phyloP scores from a whole-genome alignment of 2,113 vertebrate species.

The Pteropus alecto region DNA sequence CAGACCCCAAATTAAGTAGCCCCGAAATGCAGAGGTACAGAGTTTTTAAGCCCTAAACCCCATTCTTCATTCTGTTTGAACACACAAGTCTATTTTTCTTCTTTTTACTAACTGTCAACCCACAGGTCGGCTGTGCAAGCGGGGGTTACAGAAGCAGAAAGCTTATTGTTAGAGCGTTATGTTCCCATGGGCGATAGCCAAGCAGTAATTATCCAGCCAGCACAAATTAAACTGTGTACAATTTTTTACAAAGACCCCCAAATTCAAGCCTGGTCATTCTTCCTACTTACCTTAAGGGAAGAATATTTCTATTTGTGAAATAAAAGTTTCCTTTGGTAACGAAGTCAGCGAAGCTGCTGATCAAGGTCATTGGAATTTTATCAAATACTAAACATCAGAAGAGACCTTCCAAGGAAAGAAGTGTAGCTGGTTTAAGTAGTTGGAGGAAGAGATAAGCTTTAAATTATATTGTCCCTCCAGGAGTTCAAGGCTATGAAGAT shows the following conservation, averaged over 20 bases:
- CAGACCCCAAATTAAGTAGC: too few relatives aligned
- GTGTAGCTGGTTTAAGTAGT: background rate
- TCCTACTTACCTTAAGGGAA: background rate
- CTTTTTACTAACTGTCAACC: too few relatives aligned
- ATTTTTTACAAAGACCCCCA: background rate
- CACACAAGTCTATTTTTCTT: too few relatives aligned
- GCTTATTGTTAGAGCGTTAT: too few relatives aligned
- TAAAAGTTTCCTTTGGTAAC: background rate
- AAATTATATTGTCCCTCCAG: background rate
- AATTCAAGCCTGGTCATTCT: background rate
- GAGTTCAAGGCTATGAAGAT: background rate
- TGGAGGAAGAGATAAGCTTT: background rate
- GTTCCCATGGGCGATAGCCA: too few relatives aligned
- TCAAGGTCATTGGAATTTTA: background rate
- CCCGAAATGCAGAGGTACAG: too few relatives aligned
- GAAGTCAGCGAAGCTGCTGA: background rate
- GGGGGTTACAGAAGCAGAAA: too few relatives aligned
- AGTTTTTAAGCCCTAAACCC: too few relatives aligned
- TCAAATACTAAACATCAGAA: constrained; percentile 10
- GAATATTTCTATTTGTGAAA: constrained; percentile 1
- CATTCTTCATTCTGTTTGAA: too few relatives aligned
- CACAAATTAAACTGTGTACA: background rate
- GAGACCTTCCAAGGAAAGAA: background rate
- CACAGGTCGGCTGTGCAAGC: too few relatives aligned
- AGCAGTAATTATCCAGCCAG: too few relatives aligned